Base-by-base conservation (phyloP, 2,888 invertebrate genomes). In the Protophormia terraenovae region DNA sequence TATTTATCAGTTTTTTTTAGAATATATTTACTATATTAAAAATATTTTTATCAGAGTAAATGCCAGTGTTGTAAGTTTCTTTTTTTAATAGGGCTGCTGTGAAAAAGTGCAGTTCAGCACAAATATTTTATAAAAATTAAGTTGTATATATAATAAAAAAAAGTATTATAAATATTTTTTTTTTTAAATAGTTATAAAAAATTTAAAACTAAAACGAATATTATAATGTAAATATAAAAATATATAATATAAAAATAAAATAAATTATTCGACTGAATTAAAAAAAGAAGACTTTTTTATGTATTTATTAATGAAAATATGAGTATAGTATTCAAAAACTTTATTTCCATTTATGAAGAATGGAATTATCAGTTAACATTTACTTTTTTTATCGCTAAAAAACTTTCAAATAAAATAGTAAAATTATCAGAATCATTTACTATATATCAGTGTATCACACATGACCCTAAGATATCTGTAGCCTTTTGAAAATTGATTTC, bases 181-280 rank as follows among this genome's bases (percentile, higher is more conserved):
- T 41, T 72, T 53, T n/a, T n/a, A 6, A 50, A 67, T 1, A 22
- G 12, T 50, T n/a, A n/a, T n/a, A n/a, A n/a, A n/a, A 10, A 50
- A 22, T 24, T 50, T 50, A 35, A 35, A 32, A 32, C 10, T 12
- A 35, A 60, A 16, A 60, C 19, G 19, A 29, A 67, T 53, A 38
- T 24, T 24, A 53, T 35, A 45, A 19, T 19, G 55, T 8, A 45
- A 60, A 29, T 60, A 60, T 45, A 60, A 60, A 12, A 32, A 47
- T 0, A 16, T 38, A 16, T 3, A 50, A 16, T 45, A 50, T 53
- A 50, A 64, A 27, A 64, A 60, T 73, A 64, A 27, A 50, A 50
- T 50, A 64, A 53, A 62, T 35, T 60, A 29, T 16, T 35, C 24
- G 62, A 73, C 47, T 62, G 32, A 73, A 62, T 62, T 62, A 24